Conservation (phyloP, 2,113 vertebrate genomes). For the Tetrax tetrax region DNA sequence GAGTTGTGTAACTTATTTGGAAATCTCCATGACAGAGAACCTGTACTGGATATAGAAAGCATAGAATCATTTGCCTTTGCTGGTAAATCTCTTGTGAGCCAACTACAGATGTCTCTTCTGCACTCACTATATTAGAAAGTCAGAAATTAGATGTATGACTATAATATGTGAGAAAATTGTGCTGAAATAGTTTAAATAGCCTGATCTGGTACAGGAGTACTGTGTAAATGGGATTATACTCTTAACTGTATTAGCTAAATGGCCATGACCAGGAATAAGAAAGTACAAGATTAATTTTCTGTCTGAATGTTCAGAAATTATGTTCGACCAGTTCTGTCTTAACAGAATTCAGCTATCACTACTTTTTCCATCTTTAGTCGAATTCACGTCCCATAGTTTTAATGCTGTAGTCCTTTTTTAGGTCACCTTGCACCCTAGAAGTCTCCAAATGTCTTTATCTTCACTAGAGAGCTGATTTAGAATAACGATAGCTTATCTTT, state of each 20-base stretch:
- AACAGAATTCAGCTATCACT: not conserved
- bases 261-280: not conserved
- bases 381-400: not conserved
- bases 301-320: not conserved
- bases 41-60: not conserved
- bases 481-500: not conserved
- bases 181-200: not conserved
- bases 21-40: not conserved
- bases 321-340: not conserved
- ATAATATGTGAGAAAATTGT: not conserved
- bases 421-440: not conserved
- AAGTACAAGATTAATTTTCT: not conserved
- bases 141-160: not conserved
- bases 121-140: not conserved
- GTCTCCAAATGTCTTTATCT: not conserved
- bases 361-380: not conserved
- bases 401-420: not conserved
- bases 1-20: not conserved
- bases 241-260: not conserved
- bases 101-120: not conserved
- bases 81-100: not conserved
- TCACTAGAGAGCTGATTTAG: not conserved
- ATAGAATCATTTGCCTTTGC: rapidly evolving
- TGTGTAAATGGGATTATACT: not conserved
- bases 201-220: not conserved